Evolutionary conservation across 2,113 vertebrate genomes (phyloP).

Genomic region (Solenodon paradoxus): DNA sequence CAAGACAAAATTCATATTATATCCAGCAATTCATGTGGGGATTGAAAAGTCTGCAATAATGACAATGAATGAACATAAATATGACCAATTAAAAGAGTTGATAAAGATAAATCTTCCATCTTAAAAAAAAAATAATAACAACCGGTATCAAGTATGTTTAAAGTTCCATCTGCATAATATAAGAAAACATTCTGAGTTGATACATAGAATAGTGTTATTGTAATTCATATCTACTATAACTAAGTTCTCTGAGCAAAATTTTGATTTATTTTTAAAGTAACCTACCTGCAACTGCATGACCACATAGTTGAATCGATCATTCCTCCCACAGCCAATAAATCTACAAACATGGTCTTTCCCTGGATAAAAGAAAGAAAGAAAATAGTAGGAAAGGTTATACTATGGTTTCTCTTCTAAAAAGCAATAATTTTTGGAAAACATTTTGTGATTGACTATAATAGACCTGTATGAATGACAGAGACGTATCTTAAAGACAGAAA

Average conservation of each 20-base stretch:
- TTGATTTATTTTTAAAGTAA: constrained; percentile 53
- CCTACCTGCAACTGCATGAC: constrained; percentile 99
- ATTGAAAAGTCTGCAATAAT: neutral
- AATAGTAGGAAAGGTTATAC: constrained; percentile 36
- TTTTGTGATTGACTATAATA: constrained; percentile 48
- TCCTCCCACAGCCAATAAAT: constrained; percentile 97
- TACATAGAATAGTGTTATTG: constrained; percentile 8
- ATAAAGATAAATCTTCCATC: neutral
- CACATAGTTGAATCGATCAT: constrained; percentile 98
- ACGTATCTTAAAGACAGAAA: constrained; percentile 6
- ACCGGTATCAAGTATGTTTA: neutral
- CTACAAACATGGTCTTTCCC: constrained; percentile 98
- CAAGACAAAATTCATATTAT: neutral
- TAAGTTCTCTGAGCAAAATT: constrained; percentile 38
- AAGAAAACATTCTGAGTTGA: constrained; percentile 30
- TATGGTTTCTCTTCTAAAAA: constrained; percentile 43
- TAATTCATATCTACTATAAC: constrained; percentile 24
- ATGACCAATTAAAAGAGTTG: constrained; percentile 11
- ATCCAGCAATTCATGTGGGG: neutral
- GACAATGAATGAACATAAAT: neutral
- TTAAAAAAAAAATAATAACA: constrained; percentile 42
- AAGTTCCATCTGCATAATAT: constrained; percentile 6
- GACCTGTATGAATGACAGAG: neutral
- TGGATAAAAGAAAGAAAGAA: constrained; percentile 74
- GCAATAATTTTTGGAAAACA: constrained; percentile 16